Conservation (phyloP, 1,140 invertebrate genomes). For the Marisa cornuarietis region DNA sequence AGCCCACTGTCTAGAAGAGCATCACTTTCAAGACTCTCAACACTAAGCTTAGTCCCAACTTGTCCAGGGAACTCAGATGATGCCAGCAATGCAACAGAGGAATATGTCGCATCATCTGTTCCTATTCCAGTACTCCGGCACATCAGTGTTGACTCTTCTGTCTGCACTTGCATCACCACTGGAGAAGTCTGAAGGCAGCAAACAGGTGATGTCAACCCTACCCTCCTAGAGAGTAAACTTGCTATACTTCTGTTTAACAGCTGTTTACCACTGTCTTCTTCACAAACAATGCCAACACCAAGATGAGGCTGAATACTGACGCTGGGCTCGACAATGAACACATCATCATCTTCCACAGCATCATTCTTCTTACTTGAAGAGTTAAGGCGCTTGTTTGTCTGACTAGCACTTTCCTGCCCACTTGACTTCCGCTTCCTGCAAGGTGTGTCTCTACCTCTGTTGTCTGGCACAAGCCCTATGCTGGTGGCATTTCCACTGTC, state of each 20-base stretch:
- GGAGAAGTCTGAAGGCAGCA: too few species aligned
- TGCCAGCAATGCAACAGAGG: neutral
- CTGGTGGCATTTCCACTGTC: neutral
- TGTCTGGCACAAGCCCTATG: neutral
- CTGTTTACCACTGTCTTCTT: too few species aligned
- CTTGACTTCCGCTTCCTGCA: conserved; percentile 22
- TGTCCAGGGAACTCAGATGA: conserved; percentile 1
- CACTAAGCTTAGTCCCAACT: conserved; percentile 32
- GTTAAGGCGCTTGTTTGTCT: conserved; percentile 13
- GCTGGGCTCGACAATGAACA: conserved; percentile 11
- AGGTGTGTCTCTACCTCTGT: neutral
- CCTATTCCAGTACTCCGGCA: conserved; percentile 14
- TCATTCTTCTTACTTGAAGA: conserved; percentile 1
- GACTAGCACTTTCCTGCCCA: conserved; percentile 3
- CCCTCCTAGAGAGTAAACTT: too few species aligned
- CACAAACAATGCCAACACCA: too few species aligned
- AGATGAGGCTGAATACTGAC: too few species aligned
- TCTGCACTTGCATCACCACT: conserved; percentile 8
- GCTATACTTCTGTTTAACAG: too few species aligned
- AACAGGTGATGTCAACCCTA: too few species aligned
- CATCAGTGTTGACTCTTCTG: neutral
- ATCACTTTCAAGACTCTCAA: conserved; percentile 42
- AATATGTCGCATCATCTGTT: conserved; percentile 2
- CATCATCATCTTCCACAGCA: conserved; percentile 9
- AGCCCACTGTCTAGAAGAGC: conserved; percentile 32